Base-by-base conservation (phyloP, 2,888 invertebrate genomes). In the Asteroscopus sphinx region DNA sequence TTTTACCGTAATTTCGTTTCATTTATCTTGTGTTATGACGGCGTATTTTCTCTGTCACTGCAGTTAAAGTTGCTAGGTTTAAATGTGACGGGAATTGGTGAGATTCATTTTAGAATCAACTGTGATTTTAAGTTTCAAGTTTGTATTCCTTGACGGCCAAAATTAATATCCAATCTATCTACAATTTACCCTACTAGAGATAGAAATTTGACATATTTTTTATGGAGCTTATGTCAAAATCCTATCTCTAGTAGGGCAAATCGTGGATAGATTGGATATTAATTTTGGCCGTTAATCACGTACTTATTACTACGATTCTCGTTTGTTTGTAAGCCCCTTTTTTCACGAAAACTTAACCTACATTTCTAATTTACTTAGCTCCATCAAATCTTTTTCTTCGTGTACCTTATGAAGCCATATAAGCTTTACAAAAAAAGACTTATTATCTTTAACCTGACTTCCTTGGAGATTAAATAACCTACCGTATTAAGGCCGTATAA, bases 381-480 rank as follows among this genome's bases (percentile, higher is more conserved):
- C 26, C 28, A 53, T 49, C 16, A 12, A n/a, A 2, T 25, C n/a
- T 5, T 41, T 28, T 12, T 15, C 26, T 53, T 12, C n/a, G 33
- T 11, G 13, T 35, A 30, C 17, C 15, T 3, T 60, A 41, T 15
- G 76, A 76, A 76, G 71, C 76, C 76, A 15, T 67, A 37, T 49
- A 59, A 66, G 35, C 5, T 54, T 11, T 2, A 53, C 51, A 44
- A 57, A 68, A 64, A 56, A 63, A 30, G n/a, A n/a, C n/a, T n/a
- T 40, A 55, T 53, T 49, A 54, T 69, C 49, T 47, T 37, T 28
- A 42, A 54, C 60, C 51, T 46, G 11, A 61, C 73, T 76, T 73
- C 73, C 67, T 67, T 54, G 3, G 35, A 54, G 63, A 73, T 81
- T 74, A 66, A 68, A 59, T 81, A 61, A 64, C 71, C 55, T 45